Evolutionary conservation across 1,140 invertebrate species (phyloP).

Genomic region (Kradibia gibbosae): DNA sequence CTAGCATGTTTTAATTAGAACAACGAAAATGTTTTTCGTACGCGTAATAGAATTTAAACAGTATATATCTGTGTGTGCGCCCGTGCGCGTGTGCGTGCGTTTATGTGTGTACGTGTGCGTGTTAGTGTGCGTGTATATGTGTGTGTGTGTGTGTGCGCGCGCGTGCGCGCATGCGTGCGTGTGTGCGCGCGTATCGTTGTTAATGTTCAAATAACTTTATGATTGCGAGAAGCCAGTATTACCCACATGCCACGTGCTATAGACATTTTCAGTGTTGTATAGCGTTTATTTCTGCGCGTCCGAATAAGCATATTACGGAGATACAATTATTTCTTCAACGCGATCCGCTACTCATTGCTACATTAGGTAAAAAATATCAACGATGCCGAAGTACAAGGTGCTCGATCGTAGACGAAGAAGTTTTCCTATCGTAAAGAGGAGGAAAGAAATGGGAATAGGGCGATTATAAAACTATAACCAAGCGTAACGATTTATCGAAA

Average conservation of each 20-base stretch:
- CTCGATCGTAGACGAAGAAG: slow-evolving; percentile 32
- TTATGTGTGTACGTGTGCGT: too few relatives aligned
- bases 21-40: not conserved
- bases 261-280: slow-evolving; percentile 22
- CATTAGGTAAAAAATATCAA: slow-evolving; percentile 9
- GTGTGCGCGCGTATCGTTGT: slow-evolving; percentile 38
- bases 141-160: too few relatives aligned
- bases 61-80: too few relatives aligned
- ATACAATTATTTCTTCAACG: not conserved
- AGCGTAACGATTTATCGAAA: slow-evolving; percentile 8
- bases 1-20: not conserved
- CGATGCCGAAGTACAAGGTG: slow-evolving; percentile 68
- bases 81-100: too few relatives aligned
- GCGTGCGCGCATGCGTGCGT: too few relatives aligned
- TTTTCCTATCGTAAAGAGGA: not conserved
- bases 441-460: not conserved
- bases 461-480: not conserved
- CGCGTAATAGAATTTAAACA: slow-evolving; percentile 9
- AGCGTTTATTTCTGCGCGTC: slow-evolving; percentile 5
- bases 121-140: too few relatives aligned
- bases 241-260: slow-evolving; percentile 56
- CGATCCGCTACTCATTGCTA: slow-evolving; percentile 9
- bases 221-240: slow-evolving; percentile 69
- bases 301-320: not conserved
- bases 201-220: slow-evolving; percentile 37